Percentiles rank a stretch among this genome's conserved stretches.
phyloP scores from a whole-genome alignment of 2,888 invertebrate genomes.

The Drosophila pullipes region DNA sequence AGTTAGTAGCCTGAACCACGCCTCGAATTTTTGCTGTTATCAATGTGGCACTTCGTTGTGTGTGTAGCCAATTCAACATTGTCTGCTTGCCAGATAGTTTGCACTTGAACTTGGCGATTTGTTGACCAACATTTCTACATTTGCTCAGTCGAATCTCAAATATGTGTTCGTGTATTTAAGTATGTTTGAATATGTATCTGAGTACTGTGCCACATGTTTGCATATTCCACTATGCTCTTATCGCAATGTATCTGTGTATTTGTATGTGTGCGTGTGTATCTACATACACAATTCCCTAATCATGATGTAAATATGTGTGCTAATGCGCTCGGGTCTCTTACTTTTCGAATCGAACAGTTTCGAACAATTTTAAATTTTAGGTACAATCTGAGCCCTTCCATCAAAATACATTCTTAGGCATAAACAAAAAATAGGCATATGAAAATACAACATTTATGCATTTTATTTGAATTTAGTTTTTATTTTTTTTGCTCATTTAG shows the following conservation, averaged over 20 bases:
- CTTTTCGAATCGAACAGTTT: neutral
- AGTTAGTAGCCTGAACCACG: neutral
- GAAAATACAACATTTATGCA: neutral
- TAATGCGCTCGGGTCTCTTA: neutral
- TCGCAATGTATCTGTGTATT: neutral
- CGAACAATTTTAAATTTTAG: neutral
- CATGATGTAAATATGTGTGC: neutral
- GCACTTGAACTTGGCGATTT: conserved; percentile 24
- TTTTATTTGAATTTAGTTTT: neutral
- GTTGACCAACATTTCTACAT: conserved; percentile 3
- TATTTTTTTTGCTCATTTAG: neutral
- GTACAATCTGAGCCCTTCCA: neutral
- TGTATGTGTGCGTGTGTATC: neutral
- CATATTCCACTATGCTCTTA: neutral
- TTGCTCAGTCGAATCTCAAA: conserved; percentile 7
- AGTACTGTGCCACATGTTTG: neutral
- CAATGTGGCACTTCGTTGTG: conserved; percentile 20
- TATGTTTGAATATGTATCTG: neutral
- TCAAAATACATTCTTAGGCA: too few species aligned
- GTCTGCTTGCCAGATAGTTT: conserved; percentile 31
- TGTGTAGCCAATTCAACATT: conserved; percentile 9
- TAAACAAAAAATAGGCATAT: neutral
- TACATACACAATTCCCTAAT: too few species aligned
- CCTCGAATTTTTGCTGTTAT: conserved; percentile 11
- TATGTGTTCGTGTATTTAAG: too few species aligned